These are phyloP conservation scores for Gortyna flavago DNA, from an alignment of 2,888 invertebrate species.

Conservation along the genomic window DNA sequence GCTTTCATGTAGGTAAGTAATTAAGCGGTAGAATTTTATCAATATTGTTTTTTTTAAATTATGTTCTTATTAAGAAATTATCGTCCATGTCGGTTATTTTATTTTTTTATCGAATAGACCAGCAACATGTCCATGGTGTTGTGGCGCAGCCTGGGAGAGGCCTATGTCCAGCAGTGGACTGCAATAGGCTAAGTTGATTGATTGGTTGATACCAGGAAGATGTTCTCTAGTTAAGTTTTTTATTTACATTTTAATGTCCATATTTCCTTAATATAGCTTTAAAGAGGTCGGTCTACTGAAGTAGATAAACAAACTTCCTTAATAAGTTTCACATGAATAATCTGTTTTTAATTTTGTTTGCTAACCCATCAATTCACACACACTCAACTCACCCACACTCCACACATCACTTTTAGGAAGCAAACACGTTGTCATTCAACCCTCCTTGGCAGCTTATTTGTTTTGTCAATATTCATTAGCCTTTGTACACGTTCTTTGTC, in stretches of 20 bases:
- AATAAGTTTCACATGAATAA: conserved; percentile 4
- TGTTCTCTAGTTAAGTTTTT: background rate
- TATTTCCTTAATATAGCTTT: background rate
- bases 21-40: no score
- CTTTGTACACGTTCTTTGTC: background rate
- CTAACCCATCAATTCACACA: background rate
- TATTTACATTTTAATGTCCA: background rate
- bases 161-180: no score
- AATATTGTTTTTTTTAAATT: no score
- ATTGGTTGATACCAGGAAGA: background rate
- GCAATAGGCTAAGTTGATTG: background rate
- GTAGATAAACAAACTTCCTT: background rate
- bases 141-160: no score
- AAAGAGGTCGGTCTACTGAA: background rate
- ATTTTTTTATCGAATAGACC: no score
- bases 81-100: no score
- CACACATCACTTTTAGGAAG: conserved; percentile 19
- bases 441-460: conserved; percentile 26
- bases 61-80: no score
- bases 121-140: no score
- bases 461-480: conserved; percentile 22
- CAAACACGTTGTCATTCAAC: conserved; percentile 14
- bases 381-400: no score
- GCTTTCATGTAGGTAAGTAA: no score
- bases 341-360: conserved; percentile 16